Base-by-base conservation (phyloP, 2,797 vertebrate genomes). In the Nyctibius grandis region DNA sequence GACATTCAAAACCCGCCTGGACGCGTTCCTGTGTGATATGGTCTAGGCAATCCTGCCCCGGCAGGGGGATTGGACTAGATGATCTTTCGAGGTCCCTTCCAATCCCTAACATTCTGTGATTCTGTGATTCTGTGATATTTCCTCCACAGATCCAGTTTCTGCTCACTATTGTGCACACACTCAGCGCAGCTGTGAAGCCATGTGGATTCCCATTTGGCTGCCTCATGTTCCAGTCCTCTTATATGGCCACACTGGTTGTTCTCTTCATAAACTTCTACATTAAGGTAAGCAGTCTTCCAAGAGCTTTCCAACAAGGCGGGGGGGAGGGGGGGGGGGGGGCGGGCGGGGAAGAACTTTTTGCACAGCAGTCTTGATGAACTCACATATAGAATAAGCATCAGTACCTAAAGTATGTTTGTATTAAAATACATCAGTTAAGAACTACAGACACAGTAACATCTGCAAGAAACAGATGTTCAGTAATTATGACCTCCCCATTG, bases 181-280 rank as follows among this genome's bases (percentile, higher is more conserved):
- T 99, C 82, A 99, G 99, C 0, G 99, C 98, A 4, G 98, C 96
- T 7, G 97, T 98, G 88, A 97, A 97, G 81, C 98, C 98, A 1
- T 99, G 99, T 15, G 98, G 98, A 47, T 99, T 98, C 97, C 98
- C 98, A 33, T 96, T 98, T 6, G 98, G 98, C 57, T 99, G 98
- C 78, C 98, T 99, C 90, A 95, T 98, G 91, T 99, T 99, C 97
- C 99, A 99, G 97, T 98, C 98, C 7, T 98, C 98, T 36, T 99
- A 99, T 60, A 99, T 99, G 99, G 94, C 98, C 69, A 99, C 98
- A 2, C 94, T 99, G 60, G 98, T 99, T 38, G 68, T 99, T 89
- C 98, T 99, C 13, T 99, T 99, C 89, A 57, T 98, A 87, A 99
- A 99, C 89, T 99, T 99, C 93, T 99, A 99, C 40, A 47, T 98